Conservation (phyloP, 2,888 invertebrate species). For the Eudasyphora cyanicolor region DNA sequence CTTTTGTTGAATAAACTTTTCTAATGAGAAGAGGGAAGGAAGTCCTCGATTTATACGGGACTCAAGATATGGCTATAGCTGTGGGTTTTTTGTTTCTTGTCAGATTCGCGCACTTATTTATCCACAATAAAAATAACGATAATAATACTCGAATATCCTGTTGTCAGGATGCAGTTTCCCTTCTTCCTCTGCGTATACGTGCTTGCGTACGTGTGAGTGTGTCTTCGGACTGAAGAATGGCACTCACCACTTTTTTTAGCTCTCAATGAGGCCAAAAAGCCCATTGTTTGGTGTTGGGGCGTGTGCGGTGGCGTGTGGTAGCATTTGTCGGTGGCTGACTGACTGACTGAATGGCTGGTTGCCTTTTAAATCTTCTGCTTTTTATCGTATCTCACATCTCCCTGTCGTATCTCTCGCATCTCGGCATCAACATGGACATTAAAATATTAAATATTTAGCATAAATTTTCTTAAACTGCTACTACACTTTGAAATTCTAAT, state of each 20-base stretch:
- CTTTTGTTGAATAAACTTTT: conserved; percentile 71
- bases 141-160: conserved; percentile 40
- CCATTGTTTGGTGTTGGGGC: background rate
- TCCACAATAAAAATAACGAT: conserved; percentile 52
- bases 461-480: conserved; percentile 32
- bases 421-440: conserved; percentile 23
- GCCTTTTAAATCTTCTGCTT: conserved; percentile 14
- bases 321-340: background rate
- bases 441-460: conserved; percentile 49
- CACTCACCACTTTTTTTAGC: background rate
- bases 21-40: conserved; percentile 70
- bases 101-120: conserved; percentile 47
- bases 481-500: conserved; percentile 7
- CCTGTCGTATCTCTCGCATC: background rate
- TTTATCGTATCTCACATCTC: conserved; percentile 14
- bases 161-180: conserved; percentile 37
- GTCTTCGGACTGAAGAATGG: conserved; percentile 4
- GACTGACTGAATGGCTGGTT: background rate
- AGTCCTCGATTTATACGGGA: conserved; percentile 34
- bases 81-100: conserved; percentile 13
- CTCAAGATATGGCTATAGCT: too few relatives aligned
- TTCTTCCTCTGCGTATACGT: background rate
- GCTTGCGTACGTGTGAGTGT: background rate
- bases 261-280: background rate
- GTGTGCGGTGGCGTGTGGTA: conserved; percentile 30